Evolutionary conservation across 35 echinoderm and acorn worm species (phyloP).

Genomic region (Apostichopus californicus): DNA sequence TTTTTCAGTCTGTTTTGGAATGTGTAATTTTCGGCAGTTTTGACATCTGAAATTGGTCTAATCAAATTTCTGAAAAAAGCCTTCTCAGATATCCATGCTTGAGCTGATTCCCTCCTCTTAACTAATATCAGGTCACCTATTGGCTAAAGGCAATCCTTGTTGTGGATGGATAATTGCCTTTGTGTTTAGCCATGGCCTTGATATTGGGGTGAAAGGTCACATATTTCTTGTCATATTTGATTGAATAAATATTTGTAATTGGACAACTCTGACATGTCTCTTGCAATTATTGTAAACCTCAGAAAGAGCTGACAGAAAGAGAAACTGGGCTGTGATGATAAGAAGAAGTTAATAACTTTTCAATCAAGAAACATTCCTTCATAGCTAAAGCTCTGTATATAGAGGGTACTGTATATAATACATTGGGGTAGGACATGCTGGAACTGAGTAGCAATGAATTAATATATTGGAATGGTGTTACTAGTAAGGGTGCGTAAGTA

Average conservation of each 20-base stretch:
- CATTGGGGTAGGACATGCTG: too few species aligned
- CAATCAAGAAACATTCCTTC: too few species aligned
- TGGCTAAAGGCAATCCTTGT: slow-evolving; percentile 11
- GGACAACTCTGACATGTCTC: slow-evolving; percentile 8
- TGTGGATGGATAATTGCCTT: background rate
- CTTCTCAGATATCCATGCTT: background rate
- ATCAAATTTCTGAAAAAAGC: background rate
- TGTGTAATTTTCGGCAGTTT: background rate
- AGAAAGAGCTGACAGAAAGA: background rate
- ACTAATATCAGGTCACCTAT: background rate
- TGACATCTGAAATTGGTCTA: slow-evolving; percentile 15
- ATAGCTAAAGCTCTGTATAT: too few species aligned
- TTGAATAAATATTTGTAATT: slow-evolving; percentile 44
- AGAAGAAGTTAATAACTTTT: too few species aligned
- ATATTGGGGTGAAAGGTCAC: slow-evolving; percentile 38
- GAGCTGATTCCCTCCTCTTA: background rate
- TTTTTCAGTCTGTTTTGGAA: background rate
- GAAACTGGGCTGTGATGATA: background rate
- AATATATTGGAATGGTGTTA: too few species aligned
- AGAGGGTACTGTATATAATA: too few species aligned
- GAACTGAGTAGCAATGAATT: too few species aligned
- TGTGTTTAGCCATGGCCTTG: slow-evolving; percentile 1
- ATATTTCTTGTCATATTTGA: slow-evolving; percentile 17
- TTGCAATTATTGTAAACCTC: background rate
- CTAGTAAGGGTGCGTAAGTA: too few species aligned